These are phyloP conservation scores for Oreochromis spilurus DNA, from an alignment of 2,113 vertebrate species.

Conservation along the genomic window DNA sequence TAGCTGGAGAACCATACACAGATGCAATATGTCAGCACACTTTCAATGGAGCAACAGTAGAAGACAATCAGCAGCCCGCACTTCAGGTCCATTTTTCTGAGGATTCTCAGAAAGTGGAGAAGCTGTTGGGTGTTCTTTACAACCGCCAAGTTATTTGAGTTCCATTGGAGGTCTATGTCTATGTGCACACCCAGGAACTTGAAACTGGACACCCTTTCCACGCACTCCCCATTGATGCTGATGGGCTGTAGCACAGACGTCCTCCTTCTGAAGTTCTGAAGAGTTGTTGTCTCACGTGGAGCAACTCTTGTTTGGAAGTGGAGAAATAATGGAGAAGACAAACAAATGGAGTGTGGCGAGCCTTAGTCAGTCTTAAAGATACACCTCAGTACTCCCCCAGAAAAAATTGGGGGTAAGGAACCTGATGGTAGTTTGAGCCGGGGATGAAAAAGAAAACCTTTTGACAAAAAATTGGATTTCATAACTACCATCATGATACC, in stretches of 20 bases:
- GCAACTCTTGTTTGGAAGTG: background rate
- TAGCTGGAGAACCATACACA: background rate
- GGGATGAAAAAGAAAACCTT: background rate
- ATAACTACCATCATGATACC: background rate
- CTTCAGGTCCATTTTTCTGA: accelerated
- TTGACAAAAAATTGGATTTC: background rate
- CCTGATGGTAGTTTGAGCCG: background rate
- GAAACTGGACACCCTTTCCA: background rate
- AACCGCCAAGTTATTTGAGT: background rate
- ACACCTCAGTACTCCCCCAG: background rate
- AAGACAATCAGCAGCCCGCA: background rate
- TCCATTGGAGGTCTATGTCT: background rate
- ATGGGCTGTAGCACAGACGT: background rate
- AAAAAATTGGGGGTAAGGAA: background rate
- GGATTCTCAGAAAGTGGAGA: background rate
- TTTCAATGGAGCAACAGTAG: background rate
- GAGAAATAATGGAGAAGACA: background rate
- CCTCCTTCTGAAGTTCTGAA: background rate
- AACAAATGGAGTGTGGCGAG: accelerated
- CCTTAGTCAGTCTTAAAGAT: accelerated
- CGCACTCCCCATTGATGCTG: background rate
- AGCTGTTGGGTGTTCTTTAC: background rate
- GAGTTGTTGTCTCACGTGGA: background rate
- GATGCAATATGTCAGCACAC: background rate
- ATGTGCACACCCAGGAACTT: background rate